Evolutionary conservation across 2,113 vertebrate genomes (phyloP), one percentile per base, ranked within the genome.

Genomic region (Ctenomys sociabilis): DNA sequence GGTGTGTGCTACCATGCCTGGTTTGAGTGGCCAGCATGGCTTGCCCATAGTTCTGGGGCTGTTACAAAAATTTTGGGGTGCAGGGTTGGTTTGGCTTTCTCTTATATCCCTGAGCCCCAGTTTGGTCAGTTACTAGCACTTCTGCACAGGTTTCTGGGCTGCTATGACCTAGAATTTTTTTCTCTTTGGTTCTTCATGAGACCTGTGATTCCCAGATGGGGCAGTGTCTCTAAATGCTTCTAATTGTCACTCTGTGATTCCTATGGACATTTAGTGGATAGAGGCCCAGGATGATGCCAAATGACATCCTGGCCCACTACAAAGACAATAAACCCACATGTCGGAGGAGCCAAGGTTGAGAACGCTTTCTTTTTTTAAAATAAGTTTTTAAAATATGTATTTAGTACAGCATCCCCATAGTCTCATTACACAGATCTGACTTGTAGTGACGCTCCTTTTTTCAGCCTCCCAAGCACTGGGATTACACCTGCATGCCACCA

Each of bases 71-170:
- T 16, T 16, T 57, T 57, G 54, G 54, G 2, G 54, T 4, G 54
- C 4, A 17, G 54, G 17, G 16, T 19, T 57, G 16, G 17, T 57
- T 57, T 57, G 54, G 54, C 54, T 92, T 63, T 30, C 14, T 61
- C 13, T 19, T 45, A 2, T 22, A 10, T 81, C 14, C n/a, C 14
- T 26, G 1, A 7, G 3, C 13, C 5, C 13, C 3, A 54, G 0
- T n/a, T 11, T 24, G 73, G 32, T 10, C 17, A 35, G 8, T 94
- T 72, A n/a, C 26, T 17, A 54, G 22, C 45, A 90, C 21, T 21
- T 24, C 2, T 85, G 30, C 77, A 16, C 37, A 45, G 77, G 52
- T 32, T 61, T 37, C 13, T 86, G 32, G 21, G 30, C 2, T 30
- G 78, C 59, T 78, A 35, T 68, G 66, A 91, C 43, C 22, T 78